A percentile compares a stretch with the other conserved stretches of the same genome.
These are phyloP conservation scores for Ditylenchus dipsaci DNA, from an alignment of 1,140 invertebrate species.

Conservation along the genomic window DNA sequence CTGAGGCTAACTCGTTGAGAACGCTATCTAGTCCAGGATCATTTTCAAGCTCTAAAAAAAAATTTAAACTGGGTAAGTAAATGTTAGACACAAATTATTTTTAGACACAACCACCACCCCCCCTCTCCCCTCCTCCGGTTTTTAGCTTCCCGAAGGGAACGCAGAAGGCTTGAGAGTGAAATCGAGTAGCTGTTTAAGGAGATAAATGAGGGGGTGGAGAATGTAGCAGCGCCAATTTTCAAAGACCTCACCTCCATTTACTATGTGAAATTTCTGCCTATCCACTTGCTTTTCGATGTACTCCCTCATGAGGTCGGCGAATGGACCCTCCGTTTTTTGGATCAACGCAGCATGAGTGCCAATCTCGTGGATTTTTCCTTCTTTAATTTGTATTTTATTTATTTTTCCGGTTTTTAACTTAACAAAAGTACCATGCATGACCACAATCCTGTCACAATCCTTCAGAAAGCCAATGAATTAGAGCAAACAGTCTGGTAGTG, in stretches of 20 bases:
- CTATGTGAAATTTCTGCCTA: slow-evolving; percentile 5
- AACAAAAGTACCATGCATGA: slow-evolving; percentile 24
- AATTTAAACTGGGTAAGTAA: not conserved
- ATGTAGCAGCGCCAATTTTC: no score
- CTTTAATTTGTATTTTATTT: slow-evolving; percentile 22
- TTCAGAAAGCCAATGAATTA: slow-evolving; percentile 27
- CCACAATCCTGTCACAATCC: slow-evolving; percentile 34
- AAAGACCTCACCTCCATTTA: not conserved
- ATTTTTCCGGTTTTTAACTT: not conserved
- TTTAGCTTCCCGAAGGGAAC: no score
- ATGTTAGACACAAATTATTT: no score
- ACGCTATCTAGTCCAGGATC: no score
- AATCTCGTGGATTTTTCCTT: slow-evolving; percentile 27
- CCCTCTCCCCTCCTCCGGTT: no score
- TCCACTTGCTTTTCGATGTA: slow-evolving; percentile 25
- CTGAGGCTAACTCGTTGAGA: no score
- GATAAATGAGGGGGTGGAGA: no score
- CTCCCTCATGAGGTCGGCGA: slow-evolving; percentile 32
- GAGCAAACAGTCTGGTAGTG: slow-evolving; percentile 39
- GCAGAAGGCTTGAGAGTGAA: no score
- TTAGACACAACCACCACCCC: no score
- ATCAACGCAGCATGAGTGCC: slow-evolving; percentile 34
- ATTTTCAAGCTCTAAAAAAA: no score
- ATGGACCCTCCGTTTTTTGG: slow-evolving; percentile 24
- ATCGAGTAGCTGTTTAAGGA: no score